Percentiles rank a stretch among this genome's conserved stretches.
Conservation (phyloP, 2,888 invertebrate genomes). For the Linnaemya tessellans region DNA sequence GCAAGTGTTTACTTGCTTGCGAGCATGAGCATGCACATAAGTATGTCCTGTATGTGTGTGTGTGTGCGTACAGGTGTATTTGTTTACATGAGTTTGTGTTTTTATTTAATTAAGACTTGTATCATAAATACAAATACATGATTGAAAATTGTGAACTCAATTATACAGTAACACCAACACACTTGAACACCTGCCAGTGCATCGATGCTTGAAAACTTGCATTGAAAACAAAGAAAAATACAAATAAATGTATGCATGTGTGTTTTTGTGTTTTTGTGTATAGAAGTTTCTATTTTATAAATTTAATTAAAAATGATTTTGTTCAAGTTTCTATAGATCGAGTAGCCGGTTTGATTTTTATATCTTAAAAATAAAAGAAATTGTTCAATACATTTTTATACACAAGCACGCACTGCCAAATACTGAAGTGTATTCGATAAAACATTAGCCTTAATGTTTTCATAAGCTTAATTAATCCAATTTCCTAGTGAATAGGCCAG, state of each 20-base stretch:
- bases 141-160: slow-evolving; percentile 55
- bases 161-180: slow-evolving; percentile 24
- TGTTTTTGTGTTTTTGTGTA: background rate
- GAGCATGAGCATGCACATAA: background rate
- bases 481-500: too few relatives aligned
- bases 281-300: slow-evolving; percentile 42
- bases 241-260: background rate
- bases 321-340: slow-evolving; percentile 30
- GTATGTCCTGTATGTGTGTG: too few relatives aligned
- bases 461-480: too few relatives aligned
- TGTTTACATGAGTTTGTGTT: background rate
- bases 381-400: too few relatives aligned
- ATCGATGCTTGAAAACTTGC: background rate
- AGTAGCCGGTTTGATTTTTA: background rate
- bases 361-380: too few relatives aligned
- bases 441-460: too few relatives aligned
- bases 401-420: too few relatives aligned
- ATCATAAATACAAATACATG: background rate
- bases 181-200: slow-evolving; percentile 12
- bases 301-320: slow-evolving; percentile 62
- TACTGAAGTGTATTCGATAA: too few relatives aligned
- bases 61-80: too few relatives aligned
- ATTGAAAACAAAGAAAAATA: background rate
- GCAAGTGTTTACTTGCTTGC: background rate
- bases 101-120: slow-evolving; percentile 21